Conservation (phyloP, 37 sponge, comb jelly and placozoan genomes). For the Axinella damicornis region DNA sequence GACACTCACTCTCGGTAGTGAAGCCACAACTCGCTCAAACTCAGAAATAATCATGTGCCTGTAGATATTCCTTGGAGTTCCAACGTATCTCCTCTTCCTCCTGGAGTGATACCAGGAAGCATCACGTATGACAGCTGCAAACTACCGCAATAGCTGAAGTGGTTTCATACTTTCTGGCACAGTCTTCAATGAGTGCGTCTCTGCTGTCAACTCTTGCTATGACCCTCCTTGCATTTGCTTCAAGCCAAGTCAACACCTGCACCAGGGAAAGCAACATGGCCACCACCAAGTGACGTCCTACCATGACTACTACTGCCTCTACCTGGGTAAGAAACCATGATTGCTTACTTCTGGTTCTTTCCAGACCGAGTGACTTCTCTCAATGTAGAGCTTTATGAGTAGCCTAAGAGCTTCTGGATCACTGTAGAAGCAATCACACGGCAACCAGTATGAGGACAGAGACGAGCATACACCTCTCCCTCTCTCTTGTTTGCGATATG, state of each 20-base stretch:
- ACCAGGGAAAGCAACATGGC: not conserved
- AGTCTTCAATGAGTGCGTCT: slow-evolving; percentile 59
- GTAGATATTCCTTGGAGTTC: slow-evolving; percentile 85
- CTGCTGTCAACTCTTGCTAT: slow-evolving; percentile 34
- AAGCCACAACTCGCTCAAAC: slow-evolving; percentile 48
- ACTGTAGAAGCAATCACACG: slow-evolving; percentile 21
- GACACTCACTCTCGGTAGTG: slow-evolving; percentile 65
- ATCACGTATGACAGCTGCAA: too few relatives aligned
- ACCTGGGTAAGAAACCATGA: not conserved
- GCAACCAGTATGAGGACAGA: too few relatives aligned
- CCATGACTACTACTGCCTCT: not conserved
- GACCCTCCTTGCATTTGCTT: slow-evolving; percentile 62
- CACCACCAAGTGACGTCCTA: too few relatives aligned
- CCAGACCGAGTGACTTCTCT: slow-evolving; percentile 83
- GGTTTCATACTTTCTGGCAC: slow-evolving; percentile 36
- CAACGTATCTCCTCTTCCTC: slow-evolving; percentile 58
- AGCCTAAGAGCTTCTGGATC: slow-evolving; percentile 60
- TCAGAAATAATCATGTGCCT: slow-evolving; percentile 88
- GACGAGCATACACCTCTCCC: too few relatives aligned
- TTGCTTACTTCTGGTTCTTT: slow-evolving; percentile 84
- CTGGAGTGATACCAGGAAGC: too few relatives aligned
- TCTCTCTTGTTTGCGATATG: too few relatives aligned
- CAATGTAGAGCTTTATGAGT: slow-evolving; percentile 75
- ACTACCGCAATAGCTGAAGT: too few relatives aligned
- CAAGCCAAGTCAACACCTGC: slow-evolving; percentile 86